phyloP scores from a whole-genome alignment of 2,113 vertebrate species.

The Pterocles burchelli region DNA sequence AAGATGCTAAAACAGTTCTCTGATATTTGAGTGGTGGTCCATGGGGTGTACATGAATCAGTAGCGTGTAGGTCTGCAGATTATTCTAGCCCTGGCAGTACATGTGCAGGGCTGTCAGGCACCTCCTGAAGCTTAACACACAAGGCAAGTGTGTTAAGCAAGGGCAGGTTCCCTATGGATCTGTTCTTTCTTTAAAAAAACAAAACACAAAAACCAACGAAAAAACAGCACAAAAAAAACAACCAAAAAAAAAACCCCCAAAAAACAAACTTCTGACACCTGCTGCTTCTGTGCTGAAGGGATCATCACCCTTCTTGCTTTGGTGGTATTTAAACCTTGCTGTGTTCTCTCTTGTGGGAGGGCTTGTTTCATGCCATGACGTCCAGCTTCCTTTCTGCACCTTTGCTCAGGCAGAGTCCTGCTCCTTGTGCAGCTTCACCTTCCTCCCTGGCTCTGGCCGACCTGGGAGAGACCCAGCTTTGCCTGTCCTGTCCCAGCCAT shows the following conservation, averaged over 20 bases:
- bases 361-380: rapidly evolving
- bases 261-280: not conserved
- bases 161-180: not conserved
- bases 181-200: not conserved
- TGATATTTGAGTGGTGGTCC: not conserved
- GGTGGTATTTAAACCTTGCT: not conserved
- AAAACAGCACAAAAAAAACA: too few species aligned
- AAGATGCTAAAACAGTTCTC: not conserved
- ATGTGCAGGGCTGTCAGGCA: not conserved
- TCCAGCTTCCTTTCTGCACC: not conserved
- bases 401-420: not conserved
- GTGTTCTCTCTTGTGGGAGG: not conserved
- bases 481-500: not conserved
- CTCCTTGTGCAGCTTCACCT: not conserved
- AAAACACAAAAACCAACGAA: too few species aligned
- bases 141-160: not conserved
- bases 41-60: not conserved
- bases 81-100: not conserved
- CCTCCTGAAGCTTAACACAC: not conserved
- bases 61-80: not conserved
- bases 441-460: not conserved
- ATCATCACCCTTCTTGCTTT: not conserved
- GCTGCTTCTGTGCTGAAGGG: not conserved
- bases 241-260: too few species aligned
- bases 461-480: not conserved